Evolutionary conservation across 2,797 vertebrate species (phyloP).

Genomic region (Pteronotus mesoamericanus): DNA sequence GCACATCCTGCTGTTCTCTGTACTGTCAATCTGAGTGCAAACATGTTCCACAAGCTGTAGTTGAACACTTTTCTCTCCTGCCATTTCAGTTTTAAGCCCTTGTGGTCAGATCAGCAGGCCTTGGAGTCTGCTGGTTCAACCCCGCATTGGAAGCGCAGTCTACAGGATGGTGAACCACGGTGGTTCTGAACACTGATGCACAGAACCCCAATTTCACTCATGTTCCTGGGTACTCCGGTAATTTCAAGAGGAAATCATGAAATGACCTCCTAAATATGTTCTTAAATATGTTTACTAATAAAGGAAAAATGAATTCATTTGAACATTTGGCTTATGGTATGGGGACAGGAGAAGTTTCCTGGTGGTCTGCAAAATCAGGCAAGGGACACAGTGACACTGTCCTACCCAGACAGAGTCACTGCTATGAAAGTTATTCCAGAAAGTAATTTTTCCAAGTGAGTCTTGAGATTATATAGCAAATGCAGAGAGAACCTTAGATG

Average conservation of each 20-base stretch:
- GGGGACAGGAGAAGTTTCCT: background rate
- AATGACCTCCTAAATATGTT: background rate
- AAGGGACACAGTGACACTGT: background rate
- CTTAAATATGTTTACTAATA: conserved; percentile 15
- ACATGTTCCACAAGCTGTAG: background rate
- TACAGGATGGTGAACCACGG: background rate
- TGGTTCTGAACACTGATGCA: background rate
- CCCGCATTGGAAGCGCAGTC: background rate
- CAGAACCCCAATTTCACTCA: background rate
- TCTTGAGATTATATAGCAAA: background rate
- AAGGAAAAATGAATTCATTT: conserved; percentile 19
- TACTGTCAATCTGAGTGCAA: background rate
- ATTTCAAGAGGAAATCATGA: background rate
- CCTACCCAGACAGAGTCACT: background rate
- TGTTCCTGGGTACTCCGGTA: background rate
- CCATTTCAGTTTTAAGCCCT: background rate
- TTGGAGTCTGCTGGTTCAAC: background rate
- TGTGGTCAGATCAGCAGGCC: background rate
- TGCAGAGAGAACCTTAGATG: background rate
- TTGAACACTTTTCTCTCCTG: background rate
- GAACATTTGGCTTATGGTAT: background rate
- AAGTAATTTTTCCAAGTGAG: background rate
- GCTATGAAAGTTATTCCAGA: background rate
- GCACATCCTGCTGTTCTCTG: background rate
- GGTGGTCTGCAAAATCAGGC: background rate